Evolutionary conservation across 2,113 vertebrate genomes (phyloP).

Genomic region (Heterocephalus glaber): DNA sequence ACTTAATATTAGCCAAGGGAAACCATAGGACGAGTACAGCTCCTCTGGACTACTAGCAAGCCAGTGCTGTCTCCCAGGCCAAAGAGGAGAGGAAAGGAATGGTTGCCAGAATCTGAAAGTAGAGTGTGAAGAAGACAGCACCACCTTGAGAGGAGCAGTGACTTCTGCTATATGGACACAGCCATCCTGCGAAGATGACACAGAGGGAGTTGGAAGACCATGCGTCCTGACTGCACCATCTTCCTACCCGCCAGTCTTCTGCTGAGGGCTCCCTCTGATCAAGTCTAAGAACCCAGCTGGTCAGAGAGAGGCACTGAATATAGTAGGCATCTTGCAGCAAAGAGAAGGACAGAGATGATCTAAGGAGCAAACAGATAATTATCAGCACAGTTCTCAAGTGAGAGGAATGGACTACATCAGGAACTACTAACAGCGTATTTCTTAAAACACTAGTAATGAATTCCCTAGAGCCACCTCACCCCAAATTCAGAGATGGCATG

Average conservation of each 20-base stretch:
- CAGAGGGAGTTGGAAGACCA: accelerated
- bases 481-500: not conserved
- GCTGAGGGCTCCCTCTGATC: too few species aligned
- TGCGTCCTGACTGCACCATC: accelerated
- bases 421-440: not conserved
- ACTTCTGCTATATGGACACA: not conserved
- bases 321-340: not conserved
- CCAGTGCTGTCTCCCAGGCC: not conserved
- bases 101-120: not conserved
- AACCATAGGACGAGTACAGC: not conserved
- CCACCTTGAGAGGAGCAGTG: not conserved
- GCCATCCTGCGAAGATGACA: not conserved
- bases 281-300: not conserved
- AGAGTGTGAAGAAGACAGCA: not conserved
- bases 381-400: not conserved
- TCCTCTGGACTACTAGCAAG: not conserved
- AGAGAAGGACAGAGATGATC: not conserved
- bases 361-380: not conserved
- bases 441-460: not conserved
- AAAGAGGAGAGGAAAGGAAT: not conserved
- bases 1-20: not conserved
- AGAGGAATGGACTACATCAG: not conserved
- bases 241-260: not conserved
- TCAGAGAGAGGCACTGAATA: not conserved
- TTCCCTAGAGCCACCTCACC: not conserved